Evolutionary conservation across 92 coral and sea anemone species (phyloP).

Genomic region (Pocillopora meandrina): DNA sequence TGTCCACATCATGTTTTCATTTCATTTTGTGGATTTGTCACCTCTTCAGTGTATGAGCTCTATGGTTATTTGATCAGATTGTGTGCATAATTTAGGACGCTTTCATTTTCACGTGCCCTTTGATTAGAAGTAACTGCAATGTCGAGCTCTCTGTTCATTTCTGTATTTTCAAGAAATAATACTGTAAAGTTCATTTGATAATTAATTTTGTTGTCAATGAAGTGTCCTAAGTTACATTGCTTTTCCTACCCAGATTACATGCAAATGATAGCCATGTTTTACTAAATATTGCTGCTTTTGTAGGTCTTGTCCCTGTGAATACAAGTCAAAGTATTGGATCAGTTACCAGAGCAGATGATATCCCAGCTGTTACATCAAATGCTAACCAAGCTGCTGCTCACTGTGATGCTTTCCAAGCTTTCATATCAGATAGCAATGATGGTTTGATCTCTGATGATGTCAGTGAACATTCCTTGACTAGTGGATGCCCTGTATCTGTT

Average conservation of each 20-base stretch:
- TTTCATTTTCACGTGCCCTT: too few species aligned
- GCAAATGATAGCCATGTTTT: not conserved
- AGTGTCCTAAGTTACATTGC: not conserved
- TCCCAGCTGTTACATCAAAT: slow-evolving; percentile 46
- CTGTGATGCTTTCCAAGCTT: slow-evolving; percentile 45
- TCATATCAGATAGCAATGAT: slow-evolving; percentile 47
- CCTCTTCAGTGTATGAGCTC: too few species aligned
- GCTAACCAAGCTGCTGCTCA: slow-evolving; percentile 47
- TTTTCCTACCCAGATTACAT: not conserved
- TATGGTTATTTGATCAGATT: too few species aligned
- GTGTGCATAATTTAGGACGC: too few species aligned
- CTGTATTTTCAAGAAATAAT: not conserved
- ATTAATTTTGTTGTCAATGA: not conserved
- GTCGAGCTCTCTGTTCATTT: slow-evolving; percentile 1
- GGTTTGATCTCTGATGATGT: slow-evolving; percentile 45
- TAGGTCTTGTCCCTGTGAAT: slow-evolving; percentile 43
- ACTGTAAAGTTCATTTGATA: not conserved
- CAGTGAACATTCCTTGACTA: slow-evolving; percentile 44
- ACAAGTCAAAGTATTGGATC: slow-evolving; percentile 44
- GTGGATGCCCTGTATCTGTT: slow-evolving; percentile 48
- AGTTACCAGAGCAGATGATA: slow-evolving; percentile 42
- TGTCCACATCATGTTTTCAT: too few species aligned
- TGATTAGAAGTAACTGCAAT: too few species aligned
- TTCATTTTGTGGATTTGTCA: too few species aligned
- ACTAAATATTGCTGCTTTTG: slow-evolving; percentile 26